A percentile compares a stretch with the other conserved stretches of the same genome.
phyloP scores from a whole-genome alignment of 1,140 invertebrate species.

The Phymastichus coffea region DNA sequence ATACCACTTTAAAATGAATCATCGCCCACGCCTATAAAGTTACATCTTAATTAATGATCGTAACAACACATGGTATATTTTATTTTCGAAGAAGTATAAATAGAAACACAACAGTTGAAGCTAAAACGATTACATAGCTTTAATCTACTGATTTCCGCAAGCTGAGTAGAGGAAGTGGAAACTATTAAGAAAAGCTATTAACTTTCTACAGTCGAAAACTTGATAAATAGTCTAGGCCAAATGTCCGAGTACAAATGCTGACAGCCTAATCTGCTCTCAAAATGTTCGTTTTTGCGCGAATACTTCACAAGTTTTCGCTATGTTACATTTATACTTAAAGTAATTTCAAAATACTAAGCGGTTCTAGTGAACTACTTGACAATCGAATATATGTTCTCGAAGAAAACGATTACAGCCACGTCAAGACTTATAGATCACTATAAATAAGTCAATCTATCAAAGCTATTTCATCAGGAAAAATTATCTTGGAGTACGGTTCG shows the following conservation, averaged over 20 bases:
- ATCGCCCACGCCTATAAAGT: background rate
- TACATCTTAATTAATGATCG: conserved; percentile 10
- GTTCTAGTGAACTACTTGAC: background rate
- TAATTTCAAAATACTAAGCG: background rate
- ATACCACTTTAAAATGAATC: conserved; percentile 17
- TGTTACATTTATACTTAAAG: background rate
- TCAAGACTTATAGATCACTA: conserved; percentile 11
- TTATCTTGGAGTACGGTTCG: background rate
- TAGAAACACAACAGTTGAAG: conserved; percentile 11
- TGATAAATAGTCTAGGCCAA: background rate
- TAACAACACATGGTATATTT: background rate
- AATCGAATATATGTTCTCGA: background rate
- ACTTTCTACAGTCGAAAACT: background rate
- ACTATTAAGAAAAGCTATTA: conserved; percentile 14
- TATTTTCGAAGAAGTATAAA: background rate
- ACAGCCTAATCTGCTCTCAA: too few relatives aligned
- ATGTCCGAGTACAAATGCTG: too few relatives aligned
- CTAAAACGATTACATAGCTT: background rate
- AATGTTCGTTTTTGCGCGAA: too few relatives aligned
- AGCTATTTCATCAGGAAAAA: conserved; percentile 26
- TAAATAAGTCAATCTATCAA: conserved; percentile 22
- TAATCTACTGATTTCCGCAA: background rate
- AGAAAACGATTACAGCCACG: conserved; percentile 8
- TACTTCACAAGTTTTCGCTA: background rate
- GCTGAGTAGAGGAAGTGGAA: conserved; percentile 4